Conservation (phyloP, 2,113 vertebrate genomes). For the Zonotrichia leucophrys region DNA sequence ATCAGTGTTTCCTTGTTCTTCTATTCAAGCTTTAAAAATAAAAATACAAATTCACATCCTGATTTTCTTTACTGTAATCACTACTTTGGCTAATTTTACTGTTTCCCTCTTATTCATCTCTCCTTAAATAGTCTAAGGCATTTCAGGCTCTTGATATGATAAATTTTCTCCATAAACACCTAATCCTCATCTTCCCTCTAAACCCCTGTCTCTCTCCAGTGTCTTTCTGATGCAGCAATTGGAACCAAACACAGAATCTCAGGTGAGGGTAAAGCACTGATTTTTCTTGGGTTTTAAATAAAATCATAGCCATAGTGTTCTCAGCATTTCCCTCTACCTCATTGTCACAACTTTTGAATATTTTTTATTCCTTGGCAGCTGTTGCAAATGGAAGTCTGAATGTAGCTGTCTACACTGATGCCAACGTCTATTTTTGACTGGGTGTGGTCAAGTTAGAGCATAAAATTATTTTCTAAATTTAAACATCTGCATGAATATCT, state of each 20-base stretch:
- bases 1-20: constrained; percentile 40
- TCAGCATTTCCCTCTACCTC: neutral
- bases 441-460: neutral
- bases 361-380: neutral
- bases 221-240: neutral
- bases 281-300: neutral
- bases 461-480: constrained; percentile 1
- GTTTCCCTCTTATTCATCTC: neutral
- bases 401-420: neutral
- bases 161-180: neutral
- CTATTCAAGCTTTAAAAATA: constrained; percentile 4
- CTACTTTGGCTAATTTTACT: neutral
- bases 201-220: neutral
- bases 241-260: neutral
- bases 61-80: constrained; percentile 4
- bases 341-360: neutral
- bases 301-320: neutral
- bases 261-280: neutral
- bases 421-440: neutral
- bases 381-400: neutral
- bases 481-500: neutral
- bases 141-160: neutral
- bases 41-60: neutral
- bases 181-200: neutral
- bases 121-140: neutral